Base-by-base conservation (phyloP, 2,888 invertebrate genomes). In the Apamea crenata region DNA sequence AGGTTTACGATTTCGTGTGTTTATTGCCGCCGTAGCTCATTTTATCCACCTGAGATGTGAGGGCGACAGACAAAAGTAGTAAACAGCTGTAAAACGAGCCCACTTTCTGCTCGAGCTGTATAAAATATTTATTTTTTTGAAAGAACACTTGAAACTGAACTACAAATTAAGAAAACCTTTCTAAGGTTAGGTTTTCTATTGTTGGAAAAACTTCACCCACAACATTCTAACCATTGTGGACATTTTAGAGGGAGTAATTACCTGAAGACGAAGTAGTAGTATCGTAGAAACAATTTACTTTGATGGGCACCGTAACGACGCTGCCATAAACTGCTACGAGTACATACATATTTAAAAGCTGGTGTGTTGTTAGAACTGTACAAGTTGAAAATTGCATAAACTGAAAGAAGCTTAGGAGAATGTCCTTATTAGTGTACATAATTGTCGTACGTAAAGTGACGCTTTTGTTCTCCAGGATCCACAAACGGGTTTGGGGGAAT, bases 251-350 rank as follows among this genome's bases (percentile, higher is more conserved):
- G 61, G 10, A 69, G 77, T 81, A 78, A 84, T 87, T 84, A 87
- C 74, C 76, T 74, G 65, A 63, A 84, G 77, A 74, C 69, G 44
- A 74, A 77, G 47, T 70, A 76, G 68, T 29, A 53, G 40, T 68
- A 63, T 50, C 77, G 65, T 87, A 32, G 67, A 78, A 87, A 77
- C 74, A 59, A 84, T 87, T 80, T 78, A 32, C 68, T 84, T 77
- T 83, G 47, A 83, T 80, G 87, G 72, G 56, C 40, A 65, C 69
- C 66, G 68, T 68, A 74, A 78, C 56, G 74, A 65, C 50, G 67
- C 32, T 63, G 44, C 67, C 47, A 68, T 69, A 83, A 69, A 83
- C 66, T 59, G 40, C 7, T 67, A 75, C n/a, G n/a, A n/a, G n/a
- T n/a, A n/a, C 53, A 73, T 67, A 75, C 50, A 73, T 59, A 56